phyloP scores from a whole-genome alignment of 2,888 invertebrate genomes.

The Leucania comma region DNA sequence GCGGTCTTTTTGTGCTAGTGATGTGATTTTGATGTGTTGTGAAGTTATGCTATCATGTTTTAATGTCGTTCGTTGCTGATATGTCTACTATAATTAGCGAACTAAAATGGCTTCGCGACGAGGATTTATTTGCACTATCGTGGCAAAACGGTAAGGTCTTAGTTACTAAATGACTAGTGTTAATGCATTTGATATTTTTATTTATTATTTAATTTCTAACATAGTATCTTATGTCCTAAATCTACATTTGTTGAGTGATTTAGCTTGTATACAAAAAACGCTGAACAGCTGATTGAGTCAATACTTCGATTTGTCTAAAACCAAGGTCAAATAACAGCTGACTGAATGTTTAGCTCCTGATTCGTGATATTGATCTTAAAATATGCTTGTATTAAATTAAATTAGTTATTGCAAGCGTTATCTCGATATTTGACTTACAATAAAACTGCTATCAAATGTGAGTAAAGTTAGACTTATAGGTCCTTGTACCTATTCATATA shows the following conservation, averaged over 20 bases:
- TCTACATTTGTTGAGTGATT: conserved; percentile 16
- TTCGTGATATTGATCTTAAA: background rate
- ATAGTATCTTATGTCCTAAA: background rate
- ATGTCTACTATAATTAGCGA: conserved; percentile 88
- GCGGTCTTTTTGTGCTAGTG: conserved; percentile 80
- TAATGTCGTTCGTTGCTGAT: conserved; percentile 87
- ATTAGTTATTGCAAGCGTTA: background rate
- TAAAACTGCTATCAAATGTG: background rate
- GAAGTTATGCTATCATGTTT: conserved; percentile 83
- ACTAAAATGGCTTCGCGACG: conserved; percentile 88
- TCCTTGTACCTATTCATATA: no score
- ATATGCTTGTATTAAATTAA: background rate
- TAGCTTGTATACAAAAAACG: conserved; percentile 5
- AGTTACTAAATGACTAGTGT: background rate
- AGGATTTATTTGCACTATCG: conserved; percentile 87
- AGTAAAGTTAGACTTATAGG: background rate
- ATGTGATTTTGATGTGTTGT: conserved; percentile 80
- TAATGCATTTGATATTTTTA: background rate
- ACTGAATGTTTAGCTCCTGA: background rate
- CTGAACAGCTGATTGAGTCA: conserved; percentile 22
- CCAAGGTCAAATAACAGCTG: conserved; percentile 46
- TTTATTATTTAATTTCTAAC: background rate
- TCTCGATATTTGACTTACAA: no score
- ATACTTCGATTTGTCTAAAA: background rate
- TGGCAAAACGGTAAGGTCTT: conserved; percentile 86